Evolutionary conservation across 2,113 vertebrate genomes (phyloP).

Genomic region (Gambusia affinis): DNA sequence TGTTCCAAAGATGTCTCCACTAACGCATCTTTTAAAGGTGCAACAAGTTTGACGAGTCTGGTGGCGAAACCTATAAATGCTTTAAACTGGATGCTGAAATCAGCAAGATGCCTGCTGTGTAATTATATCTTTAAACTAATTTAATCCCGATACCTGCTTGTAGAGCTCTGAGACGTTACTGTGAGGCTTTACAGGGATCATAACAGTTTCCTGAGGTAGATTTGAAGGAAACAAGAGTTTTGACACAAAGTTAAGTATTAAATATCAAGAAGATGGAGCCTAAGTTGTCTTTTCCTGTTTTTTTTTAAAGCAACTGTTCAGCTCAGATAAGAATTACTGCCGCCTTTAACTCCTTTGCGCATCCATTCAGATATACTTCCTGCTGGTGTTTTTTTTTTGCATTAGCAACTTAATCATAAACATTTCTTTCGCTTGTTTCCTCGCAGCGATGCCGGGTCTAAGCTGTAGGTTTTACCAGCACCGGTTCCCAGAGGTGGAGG

Average conservation of each 20-base stretch:
- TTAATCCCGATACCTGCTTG: background rate
- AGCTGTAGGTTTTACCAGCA: conserved; percentile 99
- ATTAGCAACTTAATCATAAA: no score
- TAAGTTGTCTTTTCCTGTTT: background rate
- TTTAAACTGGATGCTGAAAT: background rate
- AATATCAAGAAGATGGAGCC: background rate
- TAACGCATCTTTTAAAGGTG: no score
- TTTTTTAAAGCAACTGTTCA: background rate
- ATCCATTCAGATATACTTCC: background rate
- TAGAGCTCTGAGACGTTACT: no score
- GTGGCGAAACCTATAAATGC: background rate
- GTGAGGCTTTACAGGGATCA: no score
- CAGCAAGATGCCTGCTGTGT: background rate
- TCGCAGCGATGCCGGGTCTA: conserved; percentile 91
- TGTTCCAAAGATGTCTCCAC: no score
- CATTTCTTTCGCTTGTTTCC: background rate
- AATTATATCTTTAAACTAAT: background rate
- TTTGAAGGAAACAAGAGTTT: no score
- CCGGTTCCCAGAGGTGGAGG: conserved; percentile 97
- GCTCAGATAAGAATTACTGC: background rate
- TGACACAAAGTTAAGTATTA: background rate
- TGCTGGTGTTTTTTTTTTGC: background rate
- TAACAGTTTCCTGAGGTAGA: no score
- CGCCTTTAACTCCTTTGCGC: background rate
- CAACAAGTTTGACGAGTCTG: background rate